Conservation (phyloP, 2,113 vertebrate species). For the Dromas ardeola region DNA sequence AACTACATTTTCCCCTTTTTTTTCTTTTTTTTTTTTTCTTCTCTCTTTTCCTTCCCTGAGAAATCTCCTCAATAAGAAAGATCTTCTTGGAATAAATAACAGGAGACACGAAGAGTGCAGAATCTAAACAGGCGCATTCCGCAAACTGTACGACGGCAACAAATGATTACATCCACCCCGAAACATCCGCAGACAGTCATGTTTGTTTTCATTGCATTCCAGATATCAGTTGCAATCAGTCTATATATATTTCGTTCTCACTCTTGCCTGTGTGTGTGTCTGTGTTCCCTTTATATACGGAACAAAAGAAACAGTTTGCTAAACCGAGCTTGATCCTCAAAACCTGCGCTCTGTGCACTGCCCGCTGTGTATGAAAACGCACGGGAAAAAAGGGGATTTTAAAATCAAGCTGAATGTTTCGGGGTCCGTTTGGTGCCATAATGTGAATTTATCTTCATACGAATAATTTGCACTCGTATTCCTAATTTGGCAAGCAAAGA, state of each 20-base stretch:
- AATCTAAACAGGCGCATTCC: background rate
- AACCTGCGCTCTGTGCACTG: background rate
- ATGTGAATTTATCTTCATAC: constrained; percentile 37
- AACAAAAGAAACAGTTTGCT: constrained; percentile 13
- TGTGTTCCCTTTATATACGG: background rate
- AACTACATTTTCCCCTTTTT: background rate
- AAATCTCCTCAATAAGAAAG: constrained; percentile 9
- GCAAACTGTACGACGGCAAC: background rate
- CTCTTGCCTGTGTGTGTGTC: background rate
- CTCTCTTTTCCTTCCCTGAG: background rate
- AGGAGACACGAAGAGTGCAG: background rate
- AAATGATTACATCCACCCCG: background rate
- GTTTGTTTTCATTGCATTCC: constrained; percentile 51
- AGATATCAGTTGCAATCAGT: constrained; percentile 29
- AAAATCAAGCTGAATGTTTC: background rate
- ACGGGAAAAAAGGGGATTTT: background rate
- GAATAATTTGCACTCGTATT: constrained; percentile 22
- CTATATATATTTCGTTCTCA: background rate
- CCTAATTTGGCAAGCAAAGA: constrained; percentile 30
- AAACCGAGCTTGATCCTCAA: background rate
- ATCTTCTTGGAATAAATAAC: background rate
- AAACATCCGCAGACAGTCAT: background rate
- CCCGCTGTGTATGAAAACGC: background rate
- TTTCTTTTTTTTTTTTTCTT: too few relatives aligned
- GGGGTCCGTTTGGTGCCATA: background rate